These are phyloP conservation scores for Drosophila mulleri DNA, from an alignment of 2,888 invertebrate species.

Conservation along the genomic window DNA sequence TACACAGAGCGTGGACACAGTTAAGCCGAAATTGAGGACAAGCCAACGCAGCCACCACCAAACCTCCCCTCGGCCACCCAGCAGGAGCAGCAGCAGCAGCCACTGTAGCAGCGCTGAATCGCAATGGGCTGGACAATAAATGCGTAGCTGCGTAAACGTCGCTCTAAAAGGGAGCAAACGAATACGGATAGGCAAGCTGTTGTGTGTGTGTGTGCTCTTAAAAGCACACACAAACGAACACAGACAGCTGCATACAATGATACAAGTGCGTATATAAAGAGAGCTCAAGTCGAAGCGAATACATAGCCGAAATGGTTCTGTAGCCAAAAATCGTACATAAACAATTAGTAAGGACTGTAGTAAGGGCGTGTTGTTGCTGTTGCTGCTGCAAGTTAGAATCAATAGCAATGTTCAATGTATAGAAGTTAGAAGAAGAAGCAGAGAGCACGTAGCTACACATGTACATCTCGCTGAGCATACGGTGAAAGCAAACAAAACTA, in stretches of 20 bases:
- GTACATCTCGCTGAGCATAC: constrained; percentile 29
- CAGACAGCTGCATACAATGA: constrained; percentile 13
- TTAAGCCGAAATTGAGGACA: constrained; percentile 36
- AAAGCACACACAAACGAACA: constrained; percentile 5
- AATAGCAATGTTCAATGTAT: constrained; percentile 8
- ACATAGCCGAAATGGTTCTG: constrained; percentile 27
- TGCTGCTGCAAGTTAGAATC: constrained; percentile 6
- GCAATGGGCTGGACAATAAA: constrained; percentile 39
- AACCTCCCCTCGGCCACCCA: neutral
- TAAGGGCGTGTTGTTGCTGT: neutral
- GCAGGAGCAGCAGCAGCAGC: neutral
- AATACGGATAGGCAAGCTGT: constrained; percentile 12
- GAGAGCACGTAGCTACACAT: constrained; percentile 18
- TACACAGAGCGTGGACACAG: constrained; percentile 25
- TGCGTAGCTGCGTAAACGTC: constrained; percentile 39
- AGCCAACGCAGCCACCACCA: constrained; percentile 8
- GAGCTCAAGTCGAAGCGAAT: constrained; percentile 23
- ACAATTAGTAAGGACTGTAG: constrained; percentile 26
- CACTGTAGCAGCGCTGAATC: constrained; percentile 1
- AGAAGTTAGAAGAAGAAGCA: neutral
- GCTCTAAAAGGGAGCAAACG: constrained; percentile 16
- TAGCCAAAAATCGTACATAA: constrained; percentile 24
- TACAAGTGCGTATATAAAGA: constrained; percentile 34
- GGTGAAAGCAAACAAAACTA: constrained; percentile 53
- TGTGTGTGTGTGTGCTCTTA: constrained; percentile 18